Conservation (phyloP, 2,888 invertebrate genomes). For the Noctua janthina region DNA sequence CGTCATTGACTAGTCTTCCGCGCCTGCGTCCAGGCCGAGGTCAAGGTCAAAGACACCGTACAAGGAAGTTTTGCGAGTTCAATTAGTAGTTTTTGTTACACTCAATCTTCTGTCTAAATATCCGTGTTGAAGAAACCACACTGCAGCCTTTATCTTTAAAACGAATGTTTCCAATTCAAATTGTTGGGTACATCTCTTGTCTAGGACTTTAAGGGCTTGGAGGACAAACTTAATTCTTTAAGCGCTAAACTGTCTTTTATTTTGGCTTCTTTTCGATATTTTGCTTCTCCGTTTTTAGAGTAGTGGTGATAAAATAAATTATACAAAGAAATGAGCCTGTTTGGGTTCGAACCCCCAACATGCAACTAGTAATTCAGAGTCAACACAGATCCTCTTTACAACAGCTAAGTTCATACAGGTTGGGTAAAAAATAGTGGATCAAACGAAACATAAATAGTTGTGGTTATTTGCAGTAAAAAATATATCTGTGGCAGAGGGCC, state of each 20-base stretch:
- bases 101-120: constrained; percentile 2
- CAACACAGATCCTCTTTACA: neutral
- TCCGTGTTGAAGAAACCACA: constrained; percentile 30
- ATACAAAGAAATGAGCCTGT: neutral
- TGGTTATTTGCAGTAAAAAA: too few relatives aligned
- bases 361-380: neutral
- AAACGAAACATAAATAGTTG: too few relatives aligned
- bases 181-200: neutral
- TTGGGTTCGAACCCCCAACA: neutral
- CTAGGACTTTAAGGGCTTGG: too few relatives aligned
- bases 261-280: neutral
- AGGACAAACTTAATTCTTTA: too few relatives aligned
- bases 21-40: constrained; percentile 52
- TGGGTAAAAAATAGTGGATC: too few relatives aligned
- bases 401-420: neutral
- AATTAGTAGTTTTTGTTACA: constrained; percentile 40
- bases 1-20: constrained; percentile 56
- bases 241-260: too few relatives aligned
- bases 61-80: constrained; percentile 35
- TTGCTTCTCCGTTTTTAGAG: too few relatives aligned
- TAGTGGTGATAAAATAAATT: too few relatives aligned
- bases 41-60: constrained; percentile 51
- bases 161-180: neutral
- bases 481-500: too few relatives aligned
- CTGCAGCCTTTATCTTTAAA: neutral